phyloP scores from a whole-genome alignment of 2,888 invertebrate genomes.

The Drosophila pseudotalamancana region DNA sequence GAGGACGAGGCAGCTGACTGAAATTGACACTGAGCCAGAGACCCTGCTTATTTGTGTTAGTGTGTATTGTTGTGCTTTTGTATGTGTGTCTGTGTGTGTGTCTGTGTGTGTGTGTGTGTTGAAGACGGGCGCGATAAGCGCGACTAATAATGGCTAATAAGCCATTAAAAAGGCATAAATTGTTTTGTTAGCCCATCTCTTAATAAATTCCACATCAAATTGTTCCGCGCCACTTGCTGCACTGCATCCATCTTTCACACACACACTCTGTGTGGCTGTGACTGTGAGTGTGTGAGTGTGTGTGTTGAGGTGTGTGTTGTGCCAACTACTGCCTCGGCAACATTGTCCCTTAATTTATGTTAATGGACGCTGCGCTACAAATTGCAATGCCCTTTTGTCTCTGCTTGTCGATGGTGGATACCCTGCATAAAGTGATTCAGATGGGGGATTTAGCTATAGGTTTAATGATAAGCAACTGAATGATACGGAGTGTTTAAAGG shows the following conservation, averaged over 20 bases:
- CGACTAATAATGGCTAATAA: slow-evolving; percentile 82
- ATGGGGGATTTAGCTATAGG: neutral
- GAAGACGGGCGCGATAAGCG: slow-evolving; percentile 79
- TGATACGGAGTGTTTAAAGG: no score
- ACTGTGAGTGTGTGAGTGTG: neutral
- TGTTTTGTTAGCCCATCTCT: slow-evolving; percentile 81
- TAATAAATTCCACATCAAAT: slow-evolving; percentile 78
- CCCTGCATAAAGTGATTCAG: neutral
- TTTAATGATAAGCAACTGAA: neutral
- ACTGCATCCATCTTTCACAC: slow-evolving; percentile 51
- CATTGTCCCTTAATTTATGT: slow-evolving; percentile 79
- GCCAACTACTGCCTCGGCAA: slow-evolving; percentile 23
- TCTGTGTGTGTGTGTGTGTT: slow-evolving; percentile 8
- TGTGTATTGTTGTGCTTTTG: slow-evolving; percentile 37
- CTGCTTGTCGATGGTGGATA: slow-evolving; percentile 44
- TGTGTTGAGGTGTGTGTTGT: slow-evolving; percentile 4
- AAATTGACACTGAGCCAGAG: slow-evolving; percentile 44
- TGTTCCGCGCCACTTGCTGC: slow-evolving; percentile 59
- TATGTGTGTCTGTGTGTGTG: neutral
- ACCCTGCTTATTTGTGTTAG: slow-evolving; percentile 1
- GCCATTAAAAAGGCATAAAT: slow-evolving; percentile 83
- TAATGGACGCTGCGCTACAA: slow-evolving; percentile 78
- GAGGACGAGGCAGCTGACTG: slow-evolving; percentile 58
- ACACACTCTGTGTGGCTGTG: neutral
- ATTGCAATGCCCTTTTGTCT: slow-evolving; percentile 75